A percentile compares a stretch with the other conserved stretches of the same genome.
Conservation (phyloP, 2,797 vertebrate species). For the Alauda arvensis region DNA sequence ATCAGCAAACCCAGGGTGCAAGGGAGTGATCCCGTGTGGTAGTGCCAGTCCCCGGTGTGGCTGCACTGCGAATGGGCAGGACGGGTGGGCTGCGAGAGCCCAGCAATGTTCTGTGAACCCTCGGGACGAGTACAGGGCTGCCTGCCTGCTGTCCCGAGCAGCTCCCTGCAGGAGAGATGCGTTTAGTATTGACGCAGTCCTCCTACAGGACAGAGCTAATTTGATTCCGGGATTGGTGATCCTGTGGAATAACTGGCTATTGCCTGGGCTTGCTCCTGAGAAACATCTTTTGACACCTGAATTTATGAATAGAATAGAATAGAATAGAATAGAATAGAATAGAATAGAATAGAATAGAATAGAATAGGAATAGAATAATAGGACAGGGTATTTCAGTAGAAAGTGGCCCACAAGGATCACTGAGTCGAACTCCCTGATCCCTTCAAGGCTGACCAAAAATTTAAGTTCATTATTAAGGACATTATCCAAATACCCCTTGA, state of each 20-base stretch:
- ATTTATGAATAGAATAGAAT: not conserved
- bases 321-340: not conserved
- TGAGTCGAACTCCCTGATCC: not conserved
- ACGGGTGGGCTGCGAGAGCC: too few relatives aligned
- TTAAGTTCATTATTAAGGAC: not conserved
- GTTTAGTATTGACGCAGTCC: not conserved
- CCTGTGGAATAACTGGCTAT: fast-evolving
- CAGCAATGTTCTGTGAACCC: fast-evolving
- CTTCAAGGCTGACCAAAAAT: not conserved
- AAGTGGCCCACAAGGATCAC: not conserved
- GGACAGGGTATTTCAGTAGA: not conserved
- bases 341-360: not conserved
- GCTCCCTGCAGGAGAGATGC: not conserved
- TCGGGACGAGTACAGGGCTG: fast-evolving
- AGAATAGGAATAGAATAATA: not conserved
- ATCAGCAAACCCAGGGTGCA: fast-evolving
- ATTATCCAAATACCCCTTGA: not conserved
- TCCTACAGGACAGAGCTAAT: too few relatives aligned
- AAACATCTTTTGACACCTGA: not conserved
- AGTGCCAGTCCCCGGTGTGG: not conserved
- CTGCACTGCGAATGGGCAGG: not conserved
- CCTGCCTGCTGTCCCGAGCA: not conserved
- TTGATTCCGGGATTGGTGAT: fast-evolving
- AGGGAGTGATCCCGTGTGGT: not conserved
- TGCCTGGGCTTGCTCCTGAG: not conserved